phyloP scores from a whole-genome alignment of 2,888 invertebrate species.

The Sinohyriopsis cumingii region DNA sequence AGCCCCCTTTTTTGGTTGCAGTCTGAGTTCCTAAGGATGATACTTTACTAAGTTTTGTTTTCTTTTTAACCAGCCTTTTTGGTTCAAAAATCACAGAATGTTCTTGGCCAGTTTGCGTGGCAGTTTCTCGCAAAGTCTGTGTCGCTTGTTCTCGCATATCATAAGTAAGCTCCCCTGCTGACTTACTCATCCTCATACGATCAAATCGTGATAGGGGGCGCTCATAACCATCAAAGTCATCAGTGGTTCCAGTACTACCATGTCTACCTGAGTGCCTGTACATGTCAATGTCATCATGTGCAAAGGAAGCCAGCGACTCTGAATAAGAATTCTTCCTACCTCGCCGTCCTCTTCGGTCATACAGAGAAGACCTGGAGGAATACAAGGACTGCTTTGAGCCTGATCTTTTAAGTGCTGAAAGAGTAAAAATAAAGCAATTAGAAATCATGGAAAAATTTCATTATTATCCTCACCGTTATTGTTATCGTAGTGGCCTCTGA shows the following conservation, averaged over 20 bases:
- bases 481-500: too few species aligned
- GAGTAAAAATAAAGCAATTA: background rate
- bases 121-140: constrained; percentile 58
- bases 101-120: constrained; percentile 55
- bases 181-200: constrained; percentile 48
- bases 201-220: constrained; percentile 48
- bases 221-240: constrained; percentile 49
- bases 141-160: constrained; percentile 40
- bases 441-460: background rate
- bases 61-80: constrained; percentile 39
- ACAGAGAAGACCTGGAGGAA: constrained; percentile 59
- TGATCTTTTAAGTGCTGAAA: constrained; percentile 54
- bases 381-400: constrained; percentile 59
- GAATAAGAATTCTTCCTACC: constrained; percentile 43
- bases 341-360: constrained; percentile 50
- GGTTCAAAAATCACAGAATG: constrained; percentile 39
- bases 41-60: constrained; percentile 41
- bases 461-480: too few species aligned
- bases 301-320: constrained; percentile 49
- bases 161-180: constrained; percentile 55
- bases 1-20: constrained; percentile 13
- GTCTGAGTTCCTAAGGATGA: constrained; percentile 53
- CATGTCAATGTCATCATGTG: constrained; percentile 58
- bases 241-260: constrained; percentile 29
- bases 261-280: constrained; percentile 33